Base-by-base conservation (phyloP, 64 coral and sea anemone genomes). In the Pocillopora damicornis region DNA sequence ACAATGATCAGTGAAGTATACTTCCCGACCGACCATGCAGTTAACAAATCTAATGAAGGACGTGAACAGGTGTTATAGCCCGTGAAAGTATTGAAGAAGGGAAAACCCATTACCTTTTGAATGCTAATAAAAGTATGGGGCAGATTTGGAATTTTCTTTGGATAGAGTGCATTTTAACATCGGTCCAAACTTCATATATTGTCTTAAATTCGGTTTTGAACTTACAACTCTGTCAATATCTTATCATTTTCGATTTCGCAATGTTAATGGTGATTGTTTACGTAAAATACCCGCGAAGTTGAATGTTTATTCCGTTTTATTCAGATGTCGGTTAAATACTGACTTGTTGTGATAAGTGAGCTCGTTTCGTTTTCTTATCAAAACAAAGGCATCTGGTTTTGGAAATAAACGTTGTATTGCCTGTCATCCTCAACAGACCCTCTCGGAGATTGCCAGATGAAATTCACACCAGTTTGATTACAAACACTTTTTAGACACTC, bases 11-110 rank as follows among this genome's bases (percentile, higher is more conserved):
- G 67, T n/a, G 42, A 51, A 1, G n/a, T 71, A 0, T 11, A 71
- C n/a, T 71, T 71, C 25, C 61, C 12, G 22, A 71, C 42, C 42
- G 42, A 7, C 42, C 42, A 51, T 51, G 42, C 42, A n/a, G 67
- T 71, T 71, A 71, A 71, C 67, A 71, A 71, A 71, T 71, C 67
- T 71, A 71, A 71, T 71, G 67, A 71, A 71, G n/a, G n/a, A 0
- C 22, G 4, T 11, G 22, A 23, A n/a, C 67, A 71, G 67, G 67
- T 71, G 67, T 71, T 71, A 71, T 20, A 71, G 25, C 18, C 67
- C 11, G 25, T 25, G 67, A 71, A 71, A 23, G 22, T 71, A 71
- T 30, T n/a, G 4, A 71, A 23, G 11, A 71, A 11, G 25, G 20
- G 9, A 11, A 71, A 71, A 71, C 22, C 20, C n/a, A 23, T 71